Conservation (phyloP, 2,113 vertebrate genomes). For the Cephalopholis sonnerati region DNA sequence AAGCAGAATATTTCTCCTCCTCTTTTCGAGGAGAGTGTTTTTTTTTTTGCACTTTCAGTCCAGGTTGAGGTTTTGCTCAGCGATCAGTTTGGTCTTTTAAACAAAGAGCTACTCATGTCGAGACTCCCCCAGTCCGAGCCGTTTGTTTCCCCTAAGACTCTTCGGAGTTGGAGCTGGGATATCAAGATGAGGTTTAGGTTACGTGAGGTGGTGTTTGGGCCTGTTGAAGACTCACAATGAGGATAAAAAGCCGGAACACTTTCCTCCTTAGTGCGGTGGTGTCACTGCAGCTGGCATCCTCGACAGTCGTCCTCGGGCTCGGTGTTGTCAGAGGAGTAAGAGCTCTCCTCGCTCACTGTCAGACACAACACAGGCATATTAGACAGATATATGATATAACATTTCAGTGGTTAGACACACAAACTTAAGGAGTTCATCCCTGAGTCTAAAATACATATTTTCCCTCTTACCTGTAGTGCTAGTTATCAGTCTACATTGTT, state of each 20-base stretch:
- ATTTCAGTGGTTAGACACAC: background rate
- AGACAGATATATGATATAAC: background rate
- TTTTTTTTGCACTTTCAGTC: slow-evolving; percentile 18
- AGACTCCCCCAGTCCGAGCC: slow-evolving; percentile 1
- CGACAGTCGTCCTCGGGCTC: slow-evolving; percentile 82
- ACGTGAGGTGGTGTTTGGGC: slow-evolving; percentile 59
- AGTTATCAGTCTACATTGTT: too few species aligned
- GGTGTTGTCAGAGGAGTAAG: slow-evolving; percentile 81
- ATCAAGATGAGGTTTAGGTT: slow-evolving; percentile 64
- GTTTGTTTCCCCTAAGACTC: slow-evolving; percentile 28
- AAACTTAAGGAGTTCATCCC: background rate
- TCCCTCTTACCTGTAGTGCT: too few species aligned
- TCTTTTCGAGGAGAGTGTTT: background rate
- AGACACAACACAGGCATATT: slow-evolving; percentile 46
- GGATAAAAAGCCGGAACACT: slow-evolving; percentile 23
- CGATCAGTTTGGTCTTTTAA: slow-evolving; percentile 36
- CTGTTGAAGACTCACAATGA: slow-evolving; percentile 30
- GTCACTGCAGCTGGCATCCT: slow-evolving; percentile 81
- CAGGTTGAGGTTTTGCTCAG: slow-evolving; percentile 18
- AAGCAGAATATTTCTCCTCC: slow-evolving; percentile 15
- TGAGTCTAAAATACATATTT: too few species aligned
- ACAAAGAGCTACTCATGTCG: slow-evolving; percentile 19
- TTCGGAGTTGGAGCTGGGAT: slow-evolving; percentile 18
- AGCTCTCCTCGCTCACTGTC: slow-evolving; percentile 83
- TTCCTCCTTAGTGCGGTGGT: background rate